Conservation (phyloP, 2,797 vertebrate genomes). For the Melanotaenia parkinsoni region DNA sequence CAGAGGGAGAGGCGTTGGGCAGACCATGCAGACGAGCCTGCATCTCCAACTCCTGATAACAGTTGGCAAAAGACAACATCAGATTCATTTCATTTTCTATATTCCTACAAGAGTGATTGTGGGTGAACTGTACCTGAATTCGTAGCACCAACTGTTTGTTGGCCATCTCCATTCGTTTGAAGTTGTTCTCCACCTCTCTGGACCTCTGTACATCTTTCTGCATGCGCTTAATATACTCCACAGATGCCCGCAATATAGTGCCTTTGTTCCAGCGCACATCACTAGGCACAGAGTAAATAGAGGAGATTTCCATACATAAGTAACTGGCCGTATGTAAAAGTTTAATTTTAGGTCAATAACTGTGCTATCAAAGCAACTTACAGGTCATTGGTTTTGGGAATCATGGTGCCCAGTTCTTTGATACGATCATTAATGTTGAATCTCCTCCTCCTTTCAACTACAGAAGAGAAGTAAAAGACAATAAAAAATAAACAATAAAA, state of each 20-base stretch:
- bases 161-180: conserved; percentile 93
- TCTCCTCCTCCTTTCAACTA: conserved; percentile 94
- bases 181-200: conserved; percentile 94
- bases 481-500: conserved; percentile 7
- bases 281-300: conserved; percentile 70
- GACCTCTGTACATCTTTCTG: conserved; percentile 95
- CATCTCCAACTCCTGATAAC: conserved; percentile 94
- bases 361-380: conserved; percentile 76
- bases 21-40: conserved; percentile 93
- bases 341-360: background rate
- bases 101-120: background rate
- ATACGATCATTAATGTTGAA: conserved; percentile 99
- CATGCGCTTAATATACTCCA: conserved; percentile 98
- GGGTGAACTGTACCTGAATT: conserved; percentile 87
- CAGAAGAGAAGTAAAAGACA: conserved; percentile 24
- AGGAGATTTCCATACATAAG: conserved; percentile 22
- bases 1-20: conserved; percentile 88
- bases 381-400: conserved; percentile 98
- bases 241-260: conserved; percentile 95
- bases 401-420: conserved; percentile 97
- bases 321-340: conserved; percentile 1
- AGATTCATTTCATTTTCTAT: background rate
- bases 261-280: conserved; percentile 99
- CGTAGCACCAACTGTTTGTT: conserved; percentile 96
- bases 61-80: background rate